Percentiles rank a stretch among this genome's conserved stretches.
Evolutionary conservation across 2,797 vertebrate species (phyloP).

Genomic region (Hirundo rustica): DNA sequence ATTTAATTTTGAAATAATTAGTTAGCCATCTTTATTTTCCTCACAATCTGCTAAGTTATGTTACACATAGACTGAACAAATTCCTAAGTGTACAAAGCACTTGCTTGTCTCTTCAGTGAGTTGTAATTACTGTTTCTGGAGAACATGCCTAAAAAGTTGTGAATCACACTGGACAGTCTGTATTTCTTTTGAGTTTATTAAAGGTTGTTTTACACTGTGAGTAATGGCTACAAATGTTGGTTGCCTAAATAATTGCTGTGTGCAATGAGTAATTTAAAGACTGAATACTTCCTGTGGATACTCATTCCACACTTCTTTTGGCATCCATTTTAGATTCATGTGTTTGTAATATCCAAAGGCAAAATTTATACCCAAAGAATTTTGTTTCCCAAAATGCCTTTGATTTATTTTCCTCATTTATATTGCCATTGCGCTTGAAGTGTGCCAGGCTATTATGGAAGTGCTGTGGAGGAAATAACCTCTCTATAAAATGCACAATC

Average conservation of each 20-base stretch:
- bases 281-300: not conserved
- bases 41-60: not conserved
- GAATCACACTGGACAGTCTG: not conserved
- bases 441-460: not conserved
- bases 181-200: not conserved
- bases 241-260: not conserved
- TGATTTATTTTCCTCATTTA: slow-evolving; percentile 53
- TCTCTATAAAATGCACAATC: slow-evolving; percentile 38
- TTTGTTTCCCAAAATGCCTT: slow-evolving; percentile 11
- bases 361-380: slow-evolving; percentile 9
- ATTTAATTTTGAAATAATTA: not conserved
- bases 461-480: slow-evolving; percentile 3
- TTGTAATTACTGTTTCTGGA: not conserved
- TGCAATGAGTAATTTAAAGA: not conserved
- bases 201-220: not conserved
- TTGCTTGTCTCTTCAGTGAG: not conserved
- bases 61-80: not conserved
- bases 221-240: not conserved
- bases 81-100: not conserved
- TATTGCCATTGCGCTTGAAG: not conserved
- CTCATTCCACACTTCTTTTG: not conserved
- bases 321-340: slow-evolving; percentile 15
- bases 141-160: not conserved
- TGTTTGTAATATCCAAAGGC: not conserved
- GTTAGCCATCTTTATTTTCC: not conserved